Conservation (phyloP, 2,797 vertebrate species). For the Steatocranus sp. region DNA sequence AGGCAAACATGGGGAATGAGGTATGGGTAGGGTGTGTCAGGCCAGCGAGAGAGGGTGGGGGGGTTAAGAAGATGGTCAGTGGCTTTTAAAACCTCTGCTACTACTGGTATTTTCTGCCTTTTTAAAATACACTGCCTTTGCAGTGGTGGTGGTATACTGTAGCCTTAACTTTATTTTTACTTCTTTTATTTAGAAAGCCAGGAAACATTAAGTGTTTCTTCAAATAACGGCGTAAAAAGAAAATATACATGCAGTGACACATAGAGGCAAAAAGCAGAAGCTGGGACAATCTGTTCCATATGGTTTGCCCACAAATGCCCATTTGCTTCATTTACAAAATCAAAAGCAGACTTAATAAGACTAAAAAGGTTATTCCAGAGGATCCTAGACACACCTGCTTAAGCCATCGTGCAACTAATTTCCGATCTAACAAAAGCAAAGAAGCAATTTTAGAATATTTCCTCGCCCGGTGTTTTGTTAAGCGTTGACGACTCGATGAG, state of each 20-base stretch:
- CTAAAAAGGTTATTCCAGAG: conserved; percentile 16
- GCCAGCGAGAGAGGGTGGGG: conserved; percentile 52
- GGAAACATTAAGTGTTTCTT: conserved; percentile 77
- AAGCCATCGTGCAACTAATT: conserved; percentile 43
- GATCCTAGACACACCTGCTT: conserved; percentile 40
- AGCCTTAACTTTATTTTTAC: conserved; percentile 77
- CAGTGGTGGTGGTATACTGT: conserved; percentile 56
- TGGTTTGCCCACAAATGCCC: conserved; percentile 50
- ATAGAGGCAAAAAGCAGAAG: conserved; percentile 44
- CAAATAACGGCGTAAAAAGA: conserved; percentile 76
- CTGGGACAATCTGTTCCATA: conserved; percentile 72
- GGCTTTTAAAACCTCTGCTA: conserved; percentile 69
- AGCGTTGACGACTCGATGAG: conserved; percentile 23
- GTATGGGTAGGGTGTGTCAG: conserved; percentile 71
- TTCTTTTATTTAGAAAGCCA: conserved; percentile 76
- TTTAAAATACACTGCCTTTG: conserved; percentile 57
- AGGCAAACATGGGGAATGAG: conserved; percentile 62
- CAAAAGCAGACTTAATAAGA: conserved; percentile 15
- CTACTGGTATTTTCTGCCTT: conserved; percentile 70
- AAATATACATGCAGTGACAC: conserved; percentile 74
- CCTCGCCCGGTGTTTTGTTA: conserved; percentile 32
- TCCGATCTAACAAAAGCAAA: conserved; percentile 12
- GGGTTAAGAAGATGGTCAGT: conserved; percentile 73
- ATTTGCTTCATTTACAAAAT: conserved; percentile 32
- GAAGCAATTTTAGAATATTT: conserved; percentile 31